phyloP scores from a whole-genome alignment of 1,140 invertebrate genomes.

The Idris sp. region DNA sequence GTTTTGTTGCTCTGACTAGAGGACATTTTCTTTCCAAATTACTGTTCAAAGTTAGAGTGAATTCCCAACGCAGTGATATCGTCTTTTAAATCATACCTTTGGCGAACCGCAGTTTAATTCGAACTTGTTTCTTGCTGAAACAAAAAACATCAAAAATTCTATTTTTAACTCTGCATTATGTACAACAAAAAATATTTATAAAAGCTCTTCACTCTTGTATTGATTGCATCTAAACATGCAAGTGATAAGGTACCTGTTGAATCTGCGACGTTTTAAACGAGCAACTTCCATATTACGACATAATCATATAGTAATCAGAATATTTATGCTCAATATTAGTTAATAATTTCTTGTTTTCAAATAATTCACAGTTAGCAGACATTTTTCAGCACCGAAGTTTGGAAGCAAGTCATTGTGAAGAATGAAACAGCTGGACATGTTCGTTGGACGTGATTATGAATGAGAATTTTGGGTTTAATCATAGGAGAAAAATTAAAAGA shows the following conservation, averaged over 20 bases:
- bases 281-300: slow-evolving; percentile 31
- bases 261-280: slow-evolving; percentile 31
- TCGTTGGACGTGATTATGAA: no score
- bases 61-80: no score
- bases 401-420: no score
- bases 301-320: slow-evolving; percentile 14
- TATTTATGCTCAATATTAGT: neutral
- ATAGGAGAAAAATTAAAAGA: slow-evolving; percentile 2
- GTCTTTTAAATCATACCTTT: slow-evolving; percentile 6
- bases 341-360: neutral
- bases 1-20: neutral
- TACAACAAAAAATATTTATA: neutral
- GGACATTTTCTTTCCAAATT: slow-evolving; percentile 16
- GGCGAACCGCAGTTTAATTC: neutral
- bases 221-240: slow-evolving; percentile 34
- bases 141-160: neutral
- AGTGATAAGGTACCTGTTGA: slow-evolving; percentile 53
- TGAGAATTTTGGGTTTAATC: no score
- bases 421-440: no score
- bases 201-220: neutral
- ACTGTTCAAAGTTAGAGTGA: no score
- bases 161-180: no score
- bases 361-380: neutral
- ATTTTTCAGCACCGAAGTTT: no score
- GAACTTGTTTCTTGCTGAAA: slow-evolving; percentile 19